Percentiles rank a stretch among this genome's conserved stretches.
Evolutionary conservation across 37 sponge, comb jelly and placozoan genomes (phyloP).

Genomic region (Aphrocallistes beatrix): DNA sequence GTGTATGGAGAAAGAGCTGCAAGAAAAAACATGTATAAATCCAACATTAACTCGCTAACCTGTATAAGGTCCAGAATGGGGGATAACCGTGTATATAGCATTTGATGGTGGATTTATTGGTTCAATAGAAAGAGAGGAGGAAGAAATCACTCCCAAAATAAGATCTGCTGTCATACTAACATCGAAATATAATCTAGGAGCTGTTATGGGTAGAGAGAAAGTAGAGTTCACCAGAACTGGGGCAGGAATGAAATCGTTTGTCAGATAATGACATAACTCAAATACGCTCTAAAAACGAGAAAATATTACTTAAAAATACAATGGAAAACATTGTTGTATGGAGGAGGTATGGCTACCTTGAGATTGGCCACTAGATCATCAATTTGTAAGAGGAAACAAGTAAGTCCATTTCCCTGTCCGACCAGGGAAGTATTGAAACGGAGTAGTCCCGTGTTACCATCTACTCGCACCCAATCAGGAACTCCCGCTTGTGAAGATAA

Average conservation of each 20-base stretch:
- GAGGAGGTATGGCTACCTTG: not conserved
- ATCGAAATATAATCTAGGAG: not conserved
- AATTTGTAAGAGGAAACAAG: not conserved
- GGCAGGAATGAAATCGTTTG: not conserved
- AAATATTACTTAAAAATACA: too few relatives aligned
- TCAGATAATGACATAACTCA: not conserved
- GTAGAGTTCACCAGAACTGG: not conserved
- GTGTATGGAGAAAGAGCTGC: too few relatives aligned
- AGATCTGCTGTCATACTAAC: not conserved
- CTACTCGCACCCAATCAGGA: not conserved
- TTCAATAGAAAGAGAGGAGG: not conserved
- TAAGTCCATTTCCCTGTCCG: not conserved
- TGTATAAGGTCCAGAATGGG: not conserved
- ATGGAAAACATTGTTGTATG: not conserved
- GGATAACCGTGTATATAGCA: not conserved
- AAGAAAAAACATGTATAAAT: too few relatives aligned
- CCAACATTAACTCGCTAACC: not conserved
- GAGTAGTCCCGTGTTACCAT: not conserved
- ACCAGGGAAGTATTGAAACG: constrained; percentile 12
- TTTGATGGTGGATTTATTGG: not conserved
- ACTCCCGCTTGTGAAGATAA: not conserved
- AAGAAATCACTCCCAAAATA: not conserved
- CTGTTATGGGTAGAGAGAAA: not conserved
- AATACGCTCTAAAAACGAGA: not conserved
- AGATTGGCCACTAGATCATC: not conserved